Conservation (phyloP, 2,888 invertebrate species). For the Anodontia alba region DNA sequence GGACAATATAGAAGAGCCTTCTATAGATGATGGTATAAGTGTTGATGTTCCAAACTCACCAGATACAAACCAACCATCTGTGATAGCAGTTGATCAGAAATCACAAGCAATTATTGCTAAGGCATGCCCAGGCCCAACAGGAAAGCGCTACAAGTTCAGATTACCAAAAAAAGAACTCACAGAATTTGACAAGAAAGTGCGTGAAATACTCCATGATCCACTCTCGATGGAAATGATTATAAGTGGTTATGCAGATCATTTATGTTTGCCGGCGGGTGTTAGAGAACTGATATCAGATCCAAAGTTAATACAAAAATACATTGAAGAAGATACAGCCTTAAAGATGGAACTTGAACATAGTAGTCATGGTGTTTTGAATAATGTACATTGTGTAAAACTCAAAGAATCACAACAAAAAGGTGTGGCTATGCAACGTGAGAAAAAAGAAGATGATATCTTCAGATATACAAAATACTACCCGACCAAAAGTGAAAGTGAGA, state of each 20-base stretch:
- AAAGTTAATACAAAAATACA: slow-evolving; percentile 35
- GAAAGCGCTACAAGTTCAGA: neutral
- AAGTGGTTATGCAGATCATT: slow-evolving; percentile 32
- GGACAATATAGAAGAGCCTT: neutral
- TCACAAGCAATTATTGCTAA: neutral
- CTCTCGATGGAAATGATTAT: slow-evolving; percentile 47
- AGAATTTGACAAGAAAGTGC: slow-evolving; percentile 37
- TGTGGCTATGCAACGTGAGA: neutral
- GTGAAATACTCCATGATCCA: slow-evolving; percentile 51
- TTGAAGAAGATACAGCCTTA: slow-evolving; percentile 48
- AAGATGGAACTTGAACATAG: slow-evolving; percentile 37
- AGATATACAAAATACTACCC: neutral
- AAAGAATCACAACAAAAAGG: slow-evolving; percentile 20
- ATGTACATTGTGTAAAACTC: slow-evolving; percentile 28
- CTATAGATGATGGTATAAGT: neutral
- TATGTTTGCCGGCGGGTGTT: slow-evolving; percentile 22
- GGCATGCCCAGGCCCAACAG: neutral
- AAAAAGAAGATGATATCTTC: neutral
- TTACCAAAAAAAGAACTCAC: slow-evolving; percentile 23
- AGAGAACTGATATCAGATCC: slow-evolving; percentile 38
- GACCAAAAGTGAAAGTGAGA: neutral
- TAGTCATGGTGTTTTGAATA: slow-evolving; percentile 26
- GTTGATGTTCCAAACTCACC: neutral
- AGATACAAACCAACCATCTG: neutral
- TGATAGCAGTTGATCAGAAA: neutral